Base-by-base conservation (phyloP, 1,140 invertebrate genomes). In the Lucilia cuprina region DNA sequence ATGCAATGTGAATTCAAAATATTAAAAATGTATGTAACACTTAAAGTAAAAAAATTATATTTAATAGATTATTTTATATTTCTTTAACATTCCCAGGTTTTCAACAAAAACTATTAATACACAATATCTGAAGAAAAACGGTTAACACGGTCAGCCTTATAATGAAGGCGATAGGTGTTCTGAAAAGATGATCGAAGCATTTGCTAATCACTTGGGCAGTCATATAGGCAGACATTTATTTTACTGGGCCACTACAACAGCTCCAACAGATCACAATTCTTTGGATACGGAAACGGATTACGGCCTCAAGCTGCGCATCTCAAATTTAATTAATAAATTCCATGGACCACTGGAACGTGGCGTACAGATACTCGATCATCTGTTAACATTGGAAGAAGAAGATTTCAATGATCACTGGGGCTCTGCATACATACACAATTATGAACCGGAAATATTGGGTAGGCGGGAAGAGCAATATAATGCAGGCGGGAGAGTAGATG, bases 241-340 rank as follows among this genome's bases (percentile, higher is more conserved):
- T 74, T 91, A 92, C 49, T 93, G 92, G 92, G 89, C 92, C 19
- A 86, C 91, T 19, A 86, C 90, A 82, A 85, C 75, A 34, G 47
- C 80, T 50, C 10, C 65, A 21, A 19, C 65, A 0, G 17, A 9
- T 4, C 19, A 17, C n/a, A 19, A 80, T 21, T 41, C 75, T 47
- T 70, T 25, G 21, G 65, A 70, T 9, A 49, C 41, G 41, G 89
- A 49, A 80, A 21, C 41, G n/a, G 77, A 80, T 47, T 91, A 92
- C 92, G 91, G 92, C 86, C 87, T 93, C 86, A 89, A 92, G 84
- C 92, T 92, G 88, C 89, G 91, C 87, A 91, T 92, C 85, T 91
- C 92, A 49, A 91, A 93, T 85, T 90, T 92, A 85, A 91, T 92
- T 5, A 92, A 89, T 82, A 92, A 92, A 87, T 89, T 91, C 74